Conservation (phyloP, 1,140 invertebrate genomes). For the Paraescarpia echinospica region DNA sequence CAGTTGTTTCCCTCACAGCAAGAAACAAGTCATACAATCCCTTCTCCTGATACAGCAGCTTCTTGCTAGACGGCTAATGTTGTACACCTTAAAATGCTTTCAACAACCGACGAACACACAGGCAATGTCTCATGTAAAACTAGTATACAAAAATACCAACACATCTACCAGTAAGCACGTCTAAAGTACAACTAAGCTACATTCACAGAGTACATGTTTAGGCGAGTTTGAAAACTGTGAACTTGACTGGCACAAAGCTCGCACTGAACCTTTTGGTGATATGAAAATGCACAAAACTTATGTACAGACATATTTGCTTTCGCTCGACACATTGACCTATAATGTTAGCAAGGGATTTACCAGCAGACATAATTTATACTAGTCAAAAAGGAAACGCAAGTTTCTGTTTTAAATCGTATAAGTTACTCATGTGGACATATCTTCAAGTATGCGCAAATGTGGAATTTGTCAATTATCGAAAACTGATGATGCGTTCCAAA, state of each 20-base stretch:
- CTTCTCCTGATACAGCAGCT: not conserved
- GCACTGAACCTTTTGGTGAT: not conserved
- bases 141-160: constrained; percentile 1
- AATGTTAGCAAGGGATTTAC: not conserved
- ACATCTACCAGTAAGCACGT: not conserved
- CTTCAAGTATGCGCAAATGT: too few species aligned
- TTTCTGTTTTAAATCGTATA: too few species aligned
- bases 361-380: not conserved
- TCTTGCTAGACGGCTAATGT: not conserved
- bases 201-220: not conserved
- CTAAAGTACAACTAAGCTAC: not conserved
- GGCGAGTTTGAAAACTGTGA: not conserved
- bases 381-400: too few species aligned
- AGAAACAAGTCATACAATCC: not conserved
- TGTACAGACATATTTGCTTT: not conserved
- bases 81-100: not conserved
- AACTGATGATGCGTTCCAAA: too few species aligned
- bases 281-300: not conserved
- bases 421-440: too few species aligned
- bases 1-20: not conserved
- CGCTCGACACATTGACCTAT: not conserved
- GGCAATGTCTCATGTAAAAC: constrained; percentile 5
- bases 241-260: not conserved
- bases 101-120: not conserved
- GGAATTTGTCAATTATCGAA: too few species aligned